Base-by-base conservation (phyloP, 53 echinoderm and acorn worm species). In the Paelopatides confundens region DNA sequence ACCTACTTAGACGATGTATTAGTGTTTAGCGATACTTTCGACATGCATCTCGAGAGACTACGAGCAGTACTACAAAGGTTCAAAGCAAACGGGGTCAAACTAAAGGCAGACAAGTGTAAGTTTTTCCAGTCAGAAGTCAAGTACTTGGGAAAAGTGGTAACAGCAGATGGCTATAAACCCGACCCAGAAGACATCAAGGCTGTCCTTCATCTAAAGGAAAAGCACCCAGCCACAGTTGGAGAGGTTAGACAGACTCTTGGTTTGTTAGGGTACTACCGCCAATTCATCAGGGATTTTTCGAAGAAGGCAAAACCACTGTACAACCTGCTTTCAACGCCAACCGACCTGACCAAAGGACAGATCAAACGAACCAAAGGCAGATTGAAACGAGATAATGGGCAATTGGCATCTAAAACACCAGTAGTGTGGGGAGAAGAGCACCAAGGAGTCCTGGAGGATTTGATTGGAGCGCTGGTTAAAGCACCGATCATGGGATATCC, bases 201-300 rank as follows among this genome's bases (percentile, higher is more conserved):
- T 1, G 52, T 93, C 2, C 37, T 87, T 3, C 26, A 82, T 15
- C 46, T 93, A 9, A 79, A 82, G 24, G 65, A 82, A 27, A 90
- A 65, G 64, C 82, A 39, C 27, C 89, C 93, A 35, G 24, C 49
- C 15, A 82, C 83, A 23, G 87, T 89, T 0, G 90, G 90, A 24
- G 90, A 89, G 17, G 38, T 93, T 17, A 58, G 93, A n/a, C 90
- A 90, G 38, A 49, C 85, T 4, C 78, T 93, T 5, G 93, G 93
- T 0, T 32, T 93, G 1, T 24, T 48, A 0, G 90, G 93, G 33
- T 90, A 93, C 39, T 93, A 93, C 58, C 76, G 90, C 0, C 87
- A 66, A 3, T 93, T 90, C 40, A 58, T 93, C 2, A 70, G 63
- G 58, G 78, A 91, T 74, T 93, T 64, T 54, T 78, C 91, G 15